These are phyloP conservation scores for Pantelozetes paolii DNA, from an alignment of 2,888 invertebrate genomes.

Conservation along the genomic window DNA sequence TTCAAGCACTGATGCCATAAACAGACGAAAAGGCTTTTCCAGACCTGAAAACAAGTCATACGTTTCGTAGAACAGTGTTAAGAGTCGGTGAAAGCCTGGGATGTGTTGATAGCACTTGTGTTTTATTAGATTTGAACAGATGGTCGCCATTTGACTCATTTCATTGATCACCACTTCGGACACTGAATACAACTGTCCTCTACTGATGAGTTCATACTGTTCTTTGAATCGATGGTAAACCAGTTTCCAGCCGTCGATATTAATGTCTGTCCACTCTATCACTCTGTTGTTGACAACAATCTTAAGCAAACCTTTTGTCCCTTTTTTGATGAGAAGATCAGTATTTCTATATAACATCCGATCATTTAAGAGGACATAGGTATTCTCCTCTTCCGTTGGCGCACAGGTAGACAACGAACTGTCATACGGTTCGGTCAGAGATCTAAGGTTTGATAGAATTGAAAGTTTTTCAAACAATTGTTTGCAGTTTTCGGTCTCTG, in stretches of 20 bases:
- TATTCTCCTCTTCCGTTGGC: constrained; percentile 17
- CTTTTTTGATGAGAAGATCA: constrained; percentile 24
- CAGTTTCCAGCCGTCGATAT: constrained; percentile 41
- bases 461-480: constrained; percentile 33
- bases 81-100: constrained; percentile 11
- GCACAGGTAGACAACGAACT: not conserved
- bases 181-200: constrained; percentile 35
- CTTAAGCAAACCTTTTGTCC: constrained; percentile 28
- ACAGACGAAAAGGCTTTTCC: constrained; percentile 17
- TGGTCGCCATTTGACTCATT: constrained; percentile 31
- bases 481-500: constrained; percentile 28
- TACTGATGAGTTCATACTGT: constrained; percentile 22
- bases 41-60: constrained; percentile 35
- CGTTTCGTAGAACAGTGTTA: constrained; percentile 20
- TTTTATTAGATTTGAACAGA: constrained; percentile 39
- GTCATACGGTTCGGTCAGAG: constrained; percentile 36
- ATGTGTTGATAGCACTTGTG: constrained; percentile 32
- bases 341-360: constrained; percentile 1
- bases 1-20: constrained; percentile 39
- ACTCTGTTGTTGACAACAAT: constrained; percentile 21
- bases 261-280: constrained; percentile 40
- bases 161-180: constrained; percentile 29
- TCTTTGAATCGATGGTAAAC: constrained; percentile 38
- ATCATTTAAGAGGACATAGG: constrained; percentile 25
- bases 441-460: constrained; percentile 28